Evolutionary conservation across 23 tunicate genomes (phyloP), one percentile per base, ranked within the genome.

Genomic region (Ascidia mentula): DNA sequence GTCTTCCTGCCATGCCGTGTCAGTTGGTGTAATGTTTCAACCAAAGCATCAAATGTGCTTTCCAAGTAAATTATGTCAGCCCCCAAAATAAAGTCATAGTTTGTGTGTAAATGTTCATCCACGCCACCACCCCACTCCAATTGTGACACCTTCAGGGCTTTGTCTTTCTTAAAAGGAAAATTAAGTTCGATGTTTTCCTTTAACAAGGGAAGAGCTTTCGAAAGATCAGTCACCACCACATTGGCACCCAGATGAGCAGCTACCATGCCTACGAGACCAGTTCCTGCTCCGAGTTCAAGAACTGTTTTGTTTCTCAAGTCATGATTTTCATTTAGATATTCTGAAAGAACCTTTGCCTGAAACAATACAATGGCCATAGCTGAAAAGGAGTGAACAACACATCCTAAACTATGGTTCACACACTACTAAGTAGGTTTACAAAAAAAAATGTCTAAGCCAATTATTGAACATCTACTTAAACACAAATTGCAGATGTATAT

Each of bases 241-340:
- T 80, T 84, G 30, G 89, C 98, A 1, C 93, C 93, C 15, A 93
- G 60, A 72, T 86, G 74, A 0, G 89, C 78, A 18, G 86, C 84
- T 0, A 40, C 88, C 70, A 93, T 93, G 22, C 98, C 93, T 38
- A 85, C 98, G 72, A 93, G 46, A 0, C 98, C 98, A 75, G 98
- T 93, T 18, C 98, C 98, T 13, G 98, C 86, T 37, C 98, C 98
- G n/a, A 93, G 89, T 78, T 93, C 98, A 38, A 93, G 40, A 9
- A 93, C 80, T 0, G 37, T 75, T 73, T 74, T 74, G 8, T 80
- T 77, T 46, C 82, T 60, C 1, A 92, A 31, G 0, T 36, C 18
- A 38, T 34, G 38, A 22, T 82, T 78, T 1, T 72, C 24, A 2
- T 82, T 13, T 7, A 86, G 9, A 65, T 86, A 91, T 39, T 86